phyloP scores from a whole-genome alignment of 2,113 vertebrate genomes.

The Takifugu bimaculatus region DNA sequence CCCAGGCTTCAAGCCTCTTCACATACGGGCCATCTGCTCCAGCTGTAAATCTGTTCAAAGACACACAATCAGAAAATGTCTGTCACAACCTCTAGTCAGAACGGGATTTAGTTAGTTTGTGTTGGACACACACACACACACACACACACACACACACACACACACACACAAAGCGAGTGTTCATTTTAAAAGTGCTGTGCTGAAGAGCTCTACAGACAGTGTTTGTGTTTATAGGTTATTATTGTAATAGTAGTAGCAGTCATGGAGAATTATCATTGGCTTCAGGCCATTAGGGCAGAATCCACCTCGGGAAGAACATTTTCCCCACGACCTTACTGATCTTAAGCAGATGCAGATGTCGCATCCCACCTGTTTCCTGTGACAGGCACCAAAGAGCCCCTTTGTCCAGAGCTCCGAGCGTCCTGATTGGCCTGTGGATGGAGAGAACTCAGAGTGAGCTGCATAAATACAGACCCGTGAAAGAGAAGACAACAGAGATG shows the following conservation, averaged over 20 bases:
- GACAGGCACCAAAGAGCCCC: conserved; percentile 55
- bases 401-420: conserved; percentile 52
- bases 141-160: no score
- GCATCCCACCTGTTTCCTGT: conserved; percentile 68
- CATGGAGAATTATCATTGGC: no score
- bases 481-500: conserved; percentile 22
- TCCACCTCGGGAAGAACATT: conserved; percentile 47
- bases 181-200: no score
- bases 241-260: no score
- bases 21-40: conserved; percentile 58
- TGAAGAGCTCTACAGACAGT: no score
- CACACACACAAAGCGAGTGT: no score
- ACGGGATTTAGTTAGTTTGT: no score
- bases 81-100: no score
- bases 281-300: neutral
- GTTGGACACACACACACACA: no score
- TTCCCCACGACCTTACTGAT: conserved; percentile 68
- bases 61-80: neutral
- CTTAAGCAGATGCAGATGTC: conserved; percentile 48
- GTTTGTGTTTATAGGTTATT: no score
- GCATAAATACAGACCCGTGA: conserved; percentile 61
- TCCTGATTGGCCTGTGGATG: conserved; percentile 62
- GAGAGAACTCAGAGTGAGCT: conserved; percentile 6
- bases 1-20: conserved; percentile 54
- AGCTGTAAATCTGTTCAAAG: conserved; percentile 19